Evolutionary conservation across 2,113 vertebrate species (phyloP).

Genomic region (Thermophis baileyi): DNA sequence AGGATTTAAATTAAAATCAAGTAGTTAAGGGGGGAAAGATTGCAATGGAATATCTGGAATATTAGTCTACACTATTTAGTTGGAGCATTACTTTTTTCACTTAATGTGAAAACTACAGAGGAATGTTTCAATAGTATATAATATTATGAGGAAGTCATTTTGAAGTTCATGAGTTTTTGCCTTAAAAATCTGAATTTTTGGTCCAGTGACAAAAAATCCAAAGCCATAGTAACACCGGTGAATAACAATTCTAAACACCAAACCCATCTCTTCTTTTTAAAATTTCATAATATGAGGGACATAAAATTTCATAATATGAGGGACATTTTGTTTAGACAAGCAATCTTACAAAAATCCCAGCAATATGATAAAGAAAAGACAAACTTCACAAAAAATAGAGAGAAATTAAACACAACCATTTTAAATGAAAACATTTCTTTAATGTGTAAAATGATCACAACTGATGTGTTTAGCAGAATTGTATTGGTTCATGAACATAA

Average conservation of each 20-base stretch:
- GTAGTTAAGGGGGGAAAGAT: background rate
- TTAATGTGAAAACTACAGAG: background rate
- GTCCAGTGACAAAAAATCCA: background rate
- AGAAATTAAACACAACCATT: background rate
- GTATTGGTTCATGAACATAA: background rate
- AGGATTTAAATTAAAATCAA: background rate
- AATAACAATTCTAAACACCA: too few species aligned
- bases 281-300: too few species aligned
- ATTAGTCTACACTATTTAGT: background rate
- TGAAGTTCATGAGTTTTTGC: background rate
- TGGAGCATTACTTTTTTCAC: background rate
- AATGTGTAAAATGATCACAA: background rate
- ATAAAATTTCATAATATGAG: too few species aligned
- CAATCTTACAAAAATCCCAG: background rate
- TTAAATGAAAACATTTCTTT: background rate
- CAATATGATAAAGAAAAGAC: background rate
- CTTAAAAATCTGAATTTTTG: background rate
- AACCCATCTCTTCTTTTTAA: too few species aligned
- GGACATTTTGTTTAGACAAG: background rate
- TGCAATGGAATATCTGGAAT: background rate
- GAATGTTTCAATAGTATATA: too few species aligned
- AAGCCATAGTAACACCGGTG: background rate
- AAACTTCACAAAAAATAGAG: background rate
- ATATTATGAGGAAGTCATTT: too few species aligned
- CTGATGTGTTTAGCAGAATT: background rate